Evolutionary conservation across 2,797 vertebrate species (phyloP).

Genomic region (Onychomys leucogaster): DNA sequence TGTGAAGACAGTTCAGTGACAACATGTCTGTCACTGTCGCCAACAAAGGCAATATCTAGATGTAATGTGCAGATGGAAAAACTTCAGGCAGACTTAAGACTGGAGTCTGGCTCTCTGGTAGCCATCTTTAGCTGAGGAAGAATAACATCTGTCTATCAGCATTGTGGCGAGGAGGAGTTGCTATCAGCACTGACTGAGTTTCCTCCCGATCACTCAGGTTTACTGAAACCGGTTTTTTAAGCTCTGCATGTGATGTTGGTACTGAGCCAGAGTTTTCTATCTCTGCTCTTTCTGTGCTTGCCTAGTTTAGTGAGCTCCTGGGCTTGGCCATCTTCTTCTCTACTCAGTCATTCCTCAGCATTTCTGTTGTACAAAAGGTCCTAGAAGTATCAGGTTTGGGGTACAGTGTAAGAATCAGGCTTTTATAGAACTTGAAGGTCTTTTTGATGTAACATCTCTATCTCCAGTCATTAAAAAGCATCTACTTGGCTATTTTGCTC

Average conservation of each 20-base stretch:
- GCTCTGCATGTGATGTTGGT: not conserved
- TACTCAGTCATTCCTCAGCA: not conserved
- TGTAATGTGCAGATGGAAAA: not conserved
- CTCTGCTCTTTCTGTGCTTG: not conserved
- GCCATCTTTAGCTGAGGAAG: slow-evolving; percentile 20
- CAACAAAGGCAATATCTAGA: slow-evolving; percentile 35
- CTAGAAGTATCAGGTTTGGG: not conserved
- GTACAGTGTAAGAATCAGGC: not conserved
- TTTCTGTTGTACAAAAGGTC: not conserved
- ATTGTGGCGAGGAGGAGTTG: not conserved
- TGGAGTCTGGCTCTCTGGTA: not conserved
- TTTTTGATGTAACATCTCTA: not conserved
- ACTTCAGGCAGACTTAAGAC: not conserved
- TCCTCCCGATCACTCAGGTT: not conserved
- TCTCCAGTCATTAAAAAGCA: not conserved
- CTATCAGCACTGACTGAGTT: not conserved
- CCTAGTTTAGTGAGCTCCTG: not conserved
- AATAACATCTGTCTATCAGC: not conserved
- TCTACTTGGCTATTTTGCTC: not conserved
- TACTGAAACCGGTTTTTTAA: not conserved
- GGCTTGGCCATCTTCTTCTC: not conserved
- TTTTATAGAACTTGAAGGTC: not conserved
- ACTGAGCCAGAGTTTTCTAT: not conserved
- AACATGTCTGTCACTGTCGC: slow-evolving; percentile 8
- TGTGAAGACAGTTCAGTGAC: slow-evolving; percentile 53